Evolutionary conservation across 2,797 vertebrate species (phyloP).

Genomic region (Podarcis siculus): DNA sequence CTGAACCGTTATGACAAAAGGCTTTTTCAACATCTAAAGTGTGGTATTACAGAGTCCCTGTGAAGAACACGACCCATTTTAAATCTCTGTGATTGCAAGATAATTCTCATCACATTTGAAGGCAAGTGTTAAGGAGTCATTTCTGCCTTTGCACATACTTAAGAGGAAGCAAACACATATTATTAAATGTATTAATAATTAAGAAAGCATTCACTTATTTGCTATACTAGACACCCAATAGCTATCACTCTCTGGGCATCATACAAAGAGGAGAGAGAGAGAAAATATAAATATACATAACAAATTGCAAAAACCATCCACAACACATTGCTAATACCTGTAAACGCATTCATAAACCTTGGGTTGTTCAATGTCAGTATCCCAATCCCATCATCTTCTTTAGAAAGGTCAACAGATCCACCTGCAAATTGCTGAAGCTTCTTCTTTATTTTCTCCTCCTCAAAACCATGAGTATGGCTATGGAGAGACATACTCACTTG

Average conservation of each 20-base stretch:
- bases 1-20: background rate
- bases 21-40: background rate
- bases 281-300: background rate
- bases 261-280: background rate
- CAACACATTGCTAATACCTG: slow-evolving; percentile 79
- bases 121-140: background rate
- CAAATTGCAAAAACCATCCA: background rate
- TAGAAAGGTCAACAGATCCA: slow-evolving; percentile 88
- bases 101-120: background rate
- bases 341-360: slow-evolving; percentile 91
- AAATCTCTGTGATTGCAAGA: background rate
- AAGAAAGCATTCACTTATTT: too few relatives aligned
- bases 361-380: slow-evolving; percentile 92
- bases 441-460: slow-evolving; percentile 81
- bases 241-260: background rate
- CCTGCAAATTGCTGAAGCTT: slow-evolving; percentile 86
- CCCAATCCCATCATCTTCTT: slow-evolving; percentile 85
- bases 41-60: background rate
- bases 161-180: background rate
- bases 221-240: too few relatives aligned
- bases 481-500: slow-evolving; percentile 77
- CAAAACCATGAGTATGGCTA: slow-evolving; percentile 76
- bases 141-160: background rate
- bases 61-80: background rate
- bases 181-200: too few relatives aligned